Evolutionary conservation across 2,797 vertebrate species (phyloP), one percentile per base, ranked within the genome.

Genomic region (Vireo griseus): DNA sequence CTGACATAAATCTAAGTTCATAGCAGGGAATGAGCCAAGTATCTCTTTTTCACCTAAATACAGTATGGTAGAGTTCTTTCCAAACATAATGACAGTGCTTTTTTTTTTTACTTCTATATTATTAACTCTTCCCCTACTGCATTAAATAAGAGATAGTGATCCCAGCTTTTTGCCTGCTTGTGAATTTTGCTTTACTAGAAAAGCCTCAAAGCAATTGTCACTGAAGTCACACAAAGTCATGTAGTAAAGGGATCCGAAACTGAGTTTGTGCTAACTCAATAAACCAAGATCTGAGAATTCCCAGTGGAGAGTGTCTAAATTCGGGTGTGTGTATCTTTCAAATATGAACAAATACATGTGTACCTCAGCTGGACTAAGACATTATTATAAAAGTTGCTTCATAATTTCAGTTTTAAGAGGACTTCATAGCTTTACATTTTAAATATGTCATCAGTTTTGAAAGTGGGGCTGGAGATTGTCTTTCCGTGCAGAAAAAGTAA

Each of bases 41-140:
- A 65, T 80, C 68, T 82, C 37, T 91, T 42, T 91, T 62, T 79
- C 35, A 93, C 52, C 63, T 94, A 86, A 96, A 74, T 71, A 73
- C 59, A 33, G 24, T 57, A 25, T 59, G 37, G 48, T 65, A 44
- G 20, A 90, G 54, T 44, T 83, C 48, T 92, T 94, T 79, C 73
- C 73, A 90, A 81, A 29, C 37, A 31, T 68, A 65, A 61, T 58
- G 50, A 57, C 44, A 28, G 20, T 16, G 42, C 16, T 65, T 6
- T 29, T 51, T 33, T 55, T 88, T 74, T 50, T 20, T 44, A 25
- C 25, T 86, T 92, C 10, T 9, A 1, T 88, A 2, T 50, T 66
- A 37, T 79, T 92, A 79, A 84, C 63, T 76, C 59, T 73, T 90
- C 13, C 17, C 6, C 13, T 76, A 9, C 48, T 76, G 35, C 19